Conservation (phyloP, 2,888 invertebrate species). For the Zygothrica quintamaculata region DNA sequence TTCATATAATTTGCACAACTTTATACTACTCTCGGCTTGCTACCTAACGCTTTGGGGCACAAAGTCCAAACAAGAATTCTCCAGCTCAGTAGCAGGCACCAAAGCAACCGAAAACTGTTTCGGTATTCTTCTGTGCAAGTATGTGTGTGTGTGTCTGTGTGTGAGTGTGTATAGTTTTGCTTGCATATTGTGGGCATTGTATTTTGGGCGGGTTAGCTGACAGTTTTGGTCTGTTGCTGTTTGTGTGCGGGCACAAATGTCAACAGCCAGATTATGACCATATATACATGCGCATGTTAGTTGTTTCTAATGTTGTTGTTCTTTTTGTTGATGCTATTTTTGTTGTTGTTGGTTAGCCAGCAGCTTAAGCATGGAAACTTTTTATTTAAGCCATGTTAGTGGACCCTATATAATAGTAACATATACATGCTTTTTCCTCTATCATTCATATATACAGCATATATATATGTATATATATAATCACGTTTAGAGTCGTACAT, state of each 20-base stretch:
- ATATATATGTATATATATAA: conserved; percentile 3
- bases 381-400: background rate
- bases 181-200: conserved; percentile 50
- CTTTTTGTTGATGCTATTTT: conserved; percentile 18
- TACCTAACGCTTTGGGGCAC: conserved; percentile 24
- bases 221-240: conserved; percentile 50
- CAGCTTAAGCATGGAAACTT: conserved; percentile 49
- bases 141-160: conserved; percentile 7
- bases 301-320: conserved; percentile 9
- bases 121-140: conserved; percentile 3
- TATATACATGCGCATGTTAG: conserved; percentile 25
- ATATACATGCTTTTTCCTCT: too few relatives aligned
- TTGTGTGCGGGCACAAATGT: conserved; percentile 64
- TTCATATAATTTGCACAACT: background rate
- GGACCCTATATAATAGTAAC: conserved; percentile 17
- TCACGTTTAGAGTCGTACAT: conserved; percentile 7
- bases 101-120: conserved; percentile 26
- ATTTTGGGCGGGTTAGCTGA: conserved; percentile 34
- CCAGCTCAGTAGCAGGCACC: conserved; percentile 31
- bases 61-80: conserved; percentile 35
- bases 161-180: conserved; percentile 23
- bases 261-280: conserved; percentile 69
- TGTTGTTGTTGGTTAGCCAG: conserved; percentile 54
- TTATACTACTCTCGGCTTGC: conserved; percentile 1
- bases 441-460: conserved; percentile 13